These are phyloP conservation scores for Trididemnum nubilum DNA, from an alignment of 23 tunicate genomes.

Conservation along the genomic window DNA sequence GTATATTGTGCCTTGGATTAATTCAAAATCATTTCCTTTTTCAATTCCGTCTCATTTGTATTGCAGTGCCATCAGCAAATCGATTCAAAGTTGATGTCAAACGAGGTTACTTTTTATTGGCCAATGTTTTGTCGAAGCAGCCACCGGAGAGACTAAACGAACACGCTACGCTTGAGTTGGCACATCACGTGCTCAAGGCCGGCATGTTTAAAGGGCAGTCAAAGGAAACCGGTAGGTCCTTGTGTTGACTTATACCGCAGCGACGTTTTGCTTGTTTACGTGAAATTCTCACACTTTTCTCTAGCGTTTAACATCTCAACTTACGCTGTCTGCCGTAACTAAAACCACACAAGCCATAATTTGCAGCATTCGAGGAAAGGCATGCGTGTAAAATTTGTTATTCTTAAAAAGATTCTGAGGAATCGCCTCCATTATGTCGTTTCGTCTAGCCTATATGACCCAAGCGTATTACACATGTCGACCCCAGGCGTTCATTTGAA, in stretches of 20 bases:
- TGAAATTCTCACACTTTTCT: neutral
- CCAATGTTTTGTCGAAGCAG: slow-evolving; percentile 62
- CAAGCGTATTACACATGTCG: no score
- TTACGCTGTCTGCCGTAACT: no score
- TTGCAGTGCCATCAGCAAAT: slow-evolving; percentile 64
- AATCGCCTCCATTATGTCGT: no score
- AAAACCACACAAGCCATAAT: no score
- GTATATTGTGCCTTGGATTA: no score
- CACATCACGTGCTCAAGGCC: slow-evolving; percentile 96
- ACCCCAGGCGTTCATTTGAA: no score
- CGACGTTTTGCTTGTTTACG: neutral
- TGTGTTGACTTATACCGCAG: neutral
- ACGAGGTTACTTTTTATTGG: slow-evolving; percentile 84
- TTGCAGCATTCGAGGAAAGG: no score
- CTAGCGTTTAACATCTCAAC: no score
- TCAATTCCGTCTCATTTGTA: neutral
- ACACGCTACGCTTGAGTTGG: slow-evolving; percentile 93
- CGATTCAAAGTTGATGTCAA: slow-evolving; percentile 81
- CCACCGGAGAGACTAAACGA: slow-evolving; percentile 54
- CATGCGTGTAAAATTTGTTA: no score
- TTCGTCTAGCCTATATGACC: no score
- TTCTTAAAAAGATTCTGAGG: no score
- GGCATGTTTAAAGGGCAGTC: slow-evolving; percentile 84
- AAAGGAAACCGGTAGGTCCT: slow-evolving; percentile 68
- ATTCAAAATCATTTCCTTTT: no score